Percentiles rank a stretch among this genome's conserved stretches.
These are phyloP conservation scores for Sarcophaga rosellei DNA, from an alignment of 2,888 invertebrate species.

Conservation along the genomic window DNA sequence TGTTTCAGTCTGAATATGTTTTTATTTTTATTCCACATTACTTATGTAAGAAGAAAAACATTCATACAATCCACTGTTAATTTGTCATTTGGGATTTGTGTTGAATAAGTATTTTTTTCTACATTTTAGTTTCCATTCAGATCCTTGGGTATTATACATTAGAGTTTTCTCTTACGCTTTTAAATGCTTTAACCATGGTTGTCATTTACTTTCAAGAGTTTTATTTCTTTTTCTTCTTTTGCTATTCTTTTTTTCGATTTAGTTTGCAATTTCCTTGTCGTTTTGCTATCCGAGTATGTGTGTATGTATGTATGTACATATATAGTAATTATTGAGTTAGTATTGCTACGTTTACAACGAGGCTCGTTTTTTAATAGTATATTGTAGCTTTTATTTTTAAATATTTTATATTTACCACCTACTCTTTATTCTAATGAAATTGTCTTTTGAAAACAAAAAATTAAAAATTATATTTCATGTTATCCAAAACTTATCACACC, in stretches of 20 bases:
- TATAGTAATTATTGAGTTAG: constrained; percentile 47
- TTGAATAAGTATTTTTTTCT: constrained; percentile 59
- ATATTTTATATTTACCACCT: too few species aligned
- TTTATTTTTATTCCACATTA: constrained; percentile 45
- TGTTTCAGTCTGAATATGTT: constrained; percentile 21
- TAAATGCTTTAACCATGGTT: constrained; percentile 39
- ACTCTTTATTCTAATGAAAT: background rate
- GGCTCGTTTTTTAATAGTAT: background rate
- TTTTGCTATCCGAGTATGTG: too few species aligned
- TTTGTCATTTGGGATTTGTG: constrained; percentile 64
- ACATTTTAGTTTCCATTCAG: constrained; percentile 52
- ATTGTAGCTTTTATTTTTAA: background rate
- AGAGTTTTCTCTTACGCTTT: constrained; percentile 37
- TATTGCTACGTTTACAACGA: constrained; percentile 14
- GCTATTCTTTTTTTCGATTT: constrained; percentile 26
- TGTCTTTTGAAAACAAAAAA: background rate
- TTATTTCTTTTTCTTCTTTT: constrained; percentile 50
- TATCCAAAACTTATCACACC: background rate
- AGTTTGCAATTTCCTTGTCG: too few species aligned
- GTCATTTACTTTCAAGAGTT: constrained; percentile 39
- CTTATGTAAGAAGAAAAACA: constrained; percentile 41
- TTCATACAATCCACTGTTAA: constrained; percentile 55
- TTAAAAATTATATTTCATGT: background rate
- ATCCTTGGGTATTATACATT: constrained; percentile 49
- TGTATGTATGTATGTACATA: background rate